Percentiles rank a stretch among this genome's conserved stretches.
phyloP scores from a whole-genome alignment of 1,140 invertebrate genomes.

The Chrysoperla carnea region DNA sequence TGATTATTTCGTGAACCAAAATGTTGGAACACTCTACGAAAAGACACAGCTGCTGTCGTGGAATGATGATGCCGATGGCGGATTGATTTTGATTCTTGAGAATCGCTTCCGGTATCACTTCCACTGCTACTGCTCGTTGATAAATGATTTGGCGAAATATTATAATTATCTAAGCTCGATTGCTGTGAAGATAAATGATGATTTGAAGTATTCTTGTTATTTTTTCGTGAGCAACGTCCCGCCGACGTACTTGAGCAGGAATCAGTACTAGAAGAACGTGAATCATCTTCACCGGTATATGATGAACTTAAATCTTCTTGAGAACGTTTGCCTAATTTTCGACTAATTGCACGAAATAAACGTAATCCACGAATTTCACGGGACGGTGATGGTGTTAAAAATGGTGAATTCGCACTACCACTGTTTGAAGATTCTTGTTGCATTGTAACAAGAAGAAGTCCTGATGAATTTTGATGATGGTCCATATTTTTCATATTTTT shows the following conservation, averaged over 20 bases:
- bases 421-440: slow-evolving; percentile 4
- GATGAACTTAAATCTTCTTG: slow-evolving; percentile 21
- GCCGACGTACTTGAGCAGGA: slow-evolving; percentile 34
- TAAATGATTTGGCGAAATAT: slow-evolving; percentile 37
- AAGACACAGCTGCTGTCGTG: slow-evolving; percentile 34
- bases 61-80: slow-evolving; percentile 36
- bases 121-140: slow-evolving; percentile 10
- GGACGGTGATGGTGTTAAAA: slow-evolving; percentile 23
- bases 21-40: slow-evolving; percentile 51
- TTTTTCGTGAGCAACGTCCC: slow-evolving; percentile 17
- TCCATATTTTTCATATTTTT: no score
- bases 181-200: slow-evolving; percentile 16
- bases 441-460: slow-evolving; percentile 8
- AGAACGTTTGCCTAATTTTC: slow-evolving; percentile 31
- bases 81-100: slow-evolving; percentile 16
- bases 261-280: slow-evolving; percentile 33
- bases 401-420: slow-evolving; percentile 14
- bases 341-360: slow-evolving; percentile 38
- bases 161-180: slow-evolving; percentile 32
- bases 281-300: slow-evolving; percentile 29
- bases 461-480: no score
- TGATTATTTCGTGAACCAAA: slow-evolving; percentile 31
- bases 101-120: slow-evolving; percentile 8
- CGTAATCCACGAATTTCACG: slow-evolving; percentile 30
- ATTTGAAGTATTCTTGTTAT: slow-evolving; percentile 17